A percentile compares a stretch with the other conserved stretches of the same genome.
phyloP scores from a whole-genome alignment of 2,888 invertebrate species.

The Acanthosepion esculentum region DNA sequence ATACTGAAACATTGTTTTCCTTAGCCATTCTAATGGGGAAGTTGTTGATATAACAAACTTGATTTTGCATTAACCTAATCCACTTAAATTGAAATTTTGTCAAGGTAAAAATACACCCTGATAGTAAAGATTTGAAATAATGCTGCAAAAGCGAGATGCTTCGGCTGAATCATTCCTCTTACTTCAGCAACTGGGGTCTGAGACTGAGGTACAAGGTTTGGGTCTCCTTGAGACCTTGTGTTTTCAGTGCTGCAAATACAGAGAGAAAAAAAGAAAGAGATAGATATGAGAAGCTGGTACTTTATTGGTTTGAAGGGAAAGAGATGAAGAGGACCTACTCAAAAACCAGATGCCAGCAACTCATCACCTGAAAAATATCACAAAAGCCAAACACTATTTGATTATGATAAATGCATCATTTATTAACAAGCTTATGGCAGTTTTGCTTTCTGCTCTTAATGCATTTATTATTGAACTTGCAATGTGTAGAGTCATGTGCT shows the following conservation, averaged over 20 bases:
- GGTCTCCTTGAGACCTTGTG: conserved; percentile 49
- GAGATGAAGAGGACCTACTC: conserved; percentile 45
- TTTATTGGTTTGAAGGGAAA: conserved; percentile 39
- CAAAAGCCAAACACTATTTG: conserved; percentile 43
- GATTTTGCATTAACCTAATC: neutral
- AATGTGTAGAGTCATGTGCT: neutral
- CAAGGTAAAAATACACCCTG: neutral
- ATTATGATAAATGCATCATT: neutral
- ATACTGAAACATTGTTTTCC: neutral
- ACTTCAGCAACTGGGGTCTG: conserved; percentile 48
- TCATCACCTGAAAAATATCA: conserved; percentile 46
- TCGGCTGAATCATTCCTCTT: conserved; percentile 48
- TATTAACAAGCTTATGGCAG: neutral
- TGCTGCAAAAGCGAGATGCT: conserved; percentile 43
- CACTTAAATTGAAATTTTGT: neutral
- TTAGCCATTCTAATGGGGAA: neutral
- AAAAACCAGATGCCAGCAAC: conserved; percentile 43
- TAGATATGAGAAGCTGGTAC: conserved; percentile 46
- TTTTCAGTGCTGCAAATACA: conserved; percentile 53
- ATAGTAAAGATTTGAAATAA: conserved; percentile 41
- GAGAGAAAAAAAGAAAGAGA: conserved; percentile 53
- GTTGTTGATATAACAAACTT: neutral
- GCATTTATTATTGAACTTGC: conserved; percentile 4
- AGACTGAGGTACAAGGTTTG: conserved; percentile 48
- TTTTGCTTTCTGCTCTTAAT: neutral